phyloP scores from a whole-genome alignment of 2,797 vertebrate species.

The Lates japonicus region DNA sequence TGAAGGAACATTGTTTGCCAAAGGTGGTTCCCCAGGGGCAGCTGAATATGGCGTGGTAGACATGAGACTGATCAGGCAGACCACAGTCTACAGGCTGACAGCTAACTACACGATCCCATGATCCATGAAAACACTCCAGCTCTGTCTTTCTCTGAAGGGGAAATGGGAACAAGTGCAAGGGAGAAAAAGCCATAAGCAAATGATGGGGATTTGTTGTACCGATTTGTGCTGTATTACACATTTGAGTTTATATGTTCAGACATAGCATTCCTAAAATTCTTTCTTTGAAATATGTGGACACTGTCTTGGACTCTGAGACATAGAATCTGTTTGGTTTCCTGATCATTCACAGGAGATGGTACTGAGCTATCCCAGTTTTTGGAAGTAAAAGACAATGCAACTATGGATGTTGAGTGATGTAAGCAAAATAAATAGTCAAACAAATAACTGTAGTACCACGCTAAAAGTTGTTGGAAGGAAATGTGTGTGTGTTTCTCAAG shows the following conservation, averaged over 20 bases:
- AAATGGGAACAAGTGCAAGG: slow-evolving; percentile 9
- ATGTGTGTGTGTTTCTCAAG: background rate
- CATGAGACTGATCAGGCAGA: slow-evolving; percentile 88
- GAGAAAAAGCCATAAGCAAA: background rate
- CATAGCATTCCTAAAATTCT: background rate
- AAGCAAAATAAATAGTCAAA: slow-evolving; percentile 19
- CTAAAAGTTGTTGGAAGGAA: background rate
- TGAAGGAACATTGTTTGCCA: slow-evolving; percentile 91
- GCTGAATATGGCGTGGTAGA: slow-evolving; percentile 92
- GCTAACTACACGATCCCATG: slow-evolving; percentile 90
- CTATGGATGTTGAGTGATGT: slow-evolving; percentile 15
- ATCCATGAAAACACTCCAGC: slow-evolving; percentile 89
- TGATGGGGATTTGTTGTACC: background rate
- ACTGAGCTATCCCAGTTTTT: slow-evolving; percentile 10
- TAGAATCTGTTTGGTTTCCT: background rate
- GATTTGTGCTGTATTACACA: background rate
- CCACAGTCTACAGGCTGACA: slow-evolving; percentile 91
- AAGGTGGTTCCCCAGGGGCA: slow-evolving; percentile 91
- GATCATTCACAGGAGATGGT: background rate
- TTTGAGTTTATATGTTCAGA: background rate
- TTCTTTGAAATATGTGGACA: slow-evolving; percentile 8
- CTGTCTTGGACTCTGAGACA: slow-evolving; percentile 2
- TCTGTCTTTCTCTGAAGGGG: slow-evolving; percentile 82
- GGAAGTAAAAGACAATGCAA: background rate
- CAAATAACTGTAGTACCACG: background rate